These are phyloP conservation scores for Oncorhynchus gorbuscha DNA, from an alignment of 2,113 vertebrate genomes.

Conservation along the genomic window DNA sequence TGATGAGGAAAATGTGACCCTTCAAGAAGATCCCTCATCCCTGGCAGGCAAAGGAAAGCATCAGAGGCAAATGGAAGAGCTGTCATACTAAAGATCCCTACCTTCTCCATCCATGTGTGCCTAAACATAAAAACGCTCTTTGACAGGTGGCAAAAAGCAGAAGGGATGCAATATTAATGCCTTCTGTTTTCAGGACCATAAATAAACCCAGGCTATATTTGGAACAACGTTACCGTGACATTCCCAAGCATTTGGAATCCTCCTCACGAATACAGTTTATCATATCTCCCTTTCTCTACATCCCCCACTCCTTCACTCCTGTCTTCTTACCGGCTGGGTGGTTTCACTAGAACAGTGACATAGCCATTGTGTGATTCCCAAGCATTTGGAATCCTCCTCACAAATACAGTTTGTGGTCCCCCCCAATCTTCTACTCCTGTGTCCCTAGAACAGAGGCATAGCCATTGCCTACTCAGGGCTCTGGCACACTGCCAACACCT, in stretches of 20 bases:
- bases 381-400: conserved; percentile 48
- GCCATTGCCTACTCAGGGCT: conserved; percentile 10
- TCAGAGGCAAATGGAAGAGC: conserved; percentile 35
- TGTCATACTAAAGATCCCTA: conserved; percentile 56
- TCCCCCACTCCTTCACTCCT: not conserved
- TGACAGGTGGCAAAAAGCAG: conserved; percentile 55
- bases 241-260: conserved; percentile 54
- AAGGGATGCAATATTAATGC: conserved; percentile 69
- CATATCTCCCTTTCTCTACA: conserved; percentile 3
- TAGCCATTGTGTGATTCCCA: conserved; percentile 40
- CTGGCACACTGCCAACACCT: conserved; percentile 46
- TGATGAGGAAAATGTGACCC: not conserved
- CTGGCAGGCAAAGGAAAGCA: conserved; percentile 42
- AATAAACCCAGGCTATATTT: conserved; percentile 65
- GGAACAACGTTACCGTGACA: conserved; percentile 52
- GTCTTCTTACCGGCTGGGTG: not conserved
- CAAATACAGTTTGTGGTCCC: conserved; percentile 41
- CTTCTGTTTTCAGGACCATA: conserved; percentile 57
- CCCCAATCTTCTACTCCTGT: not conserved
- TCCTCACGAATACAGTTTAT: conserved; percentile 45
- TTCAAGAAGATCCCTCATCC: conserved; percentile 24
- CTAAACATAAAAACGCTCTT: conserved; percentile 67
- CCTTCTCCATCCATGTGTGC: conserved; percentile 66
- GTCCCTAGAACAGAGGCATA: not conserved
- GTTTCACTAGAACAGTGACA: no score